Evolutionary conservation across 2,797 vertebrate species (phyloP).

Genomic region (Girardinus metallicus): DNA sequence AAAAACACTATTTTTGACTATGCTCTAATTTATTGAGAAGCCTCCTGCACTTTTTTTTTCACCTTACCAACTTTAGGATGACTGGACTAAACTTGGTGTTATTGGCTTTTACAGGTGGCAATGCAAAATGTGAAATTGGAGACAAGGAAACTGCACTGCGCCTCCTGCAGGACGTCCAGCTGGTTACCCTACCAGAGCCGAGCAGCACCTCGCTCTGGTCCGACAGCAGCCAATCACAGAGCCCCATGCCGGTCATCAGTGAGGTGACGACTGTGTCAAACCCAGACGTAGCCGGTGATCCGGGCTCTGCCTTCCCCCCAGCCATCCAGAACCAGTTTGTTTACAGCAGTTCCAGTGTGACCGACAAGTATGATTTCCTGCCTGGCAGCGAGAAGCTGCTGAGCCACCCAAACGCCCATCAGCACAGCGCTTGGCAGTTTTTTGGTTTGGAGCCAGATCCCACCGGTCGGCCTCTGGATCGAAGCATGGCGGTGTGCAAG

Average conservation of each 20-base stretch:
- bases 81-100: not conserved
- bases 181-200: conserved; percentile 70
- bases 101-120: conserved; percentile 61
- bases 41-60: not conserved
- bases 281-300: conserved; percentile 33
- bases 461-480: conserved; percentile 76
- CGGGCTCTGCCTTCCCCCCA: conserved; percentile 23
- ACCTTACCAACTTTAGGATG: not conserved
- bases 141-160: conserved; percentile 82
- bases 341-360: not conserved
- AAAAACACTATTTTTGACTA: not conserved
- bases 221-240: conserved; percentile 71
- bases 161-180: conserved; percentile 79
- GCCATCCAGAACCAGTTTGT: conserved; percentile 35
- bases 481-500: conserved; percentile 78
- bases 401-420: conserved; percentile 52
- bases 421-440: conserved; percentile 78
- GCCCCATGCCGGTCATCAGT: conserved; percentile 69
- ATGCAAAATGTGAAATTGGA: conserved; percentile 78
- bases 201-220: conserved; percentile 66
- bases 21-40: not conserved
- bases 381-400: conserved; percentile 71
- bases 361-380: conserved; percentile 68
- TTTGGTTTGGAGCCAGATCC: conserved; percentile 80
- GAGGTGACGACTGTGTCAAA: conserved; percentile 60